Evolutionary conservation across 2,113 vertebrate genomes (phyloP).

Genomic region (Corythornis vintsioides): DNA sequence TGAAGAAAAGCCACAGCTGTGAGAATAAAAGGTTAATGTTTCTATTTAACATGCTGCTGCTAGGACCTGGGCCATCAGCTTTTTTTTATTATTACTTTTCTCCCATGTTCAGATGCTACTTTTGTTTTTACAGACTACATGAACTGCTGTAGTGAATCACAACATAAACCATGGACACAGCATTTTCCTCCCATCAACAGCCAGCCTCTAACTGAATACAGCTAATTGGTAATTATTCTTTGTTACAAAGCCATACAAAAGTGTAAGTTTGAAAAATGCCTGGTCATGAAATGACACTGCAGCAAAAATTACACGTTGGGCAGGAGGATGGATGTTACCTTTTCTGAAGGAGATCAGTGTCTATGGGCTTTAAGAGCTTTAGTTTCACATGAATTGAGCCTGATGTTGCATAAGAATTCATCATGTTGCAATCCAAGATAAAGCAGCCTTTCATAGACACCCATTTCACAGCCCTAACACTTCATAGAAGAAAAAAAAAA

Average conservation of each 20-base stretch:
- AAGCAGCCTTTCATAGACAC: background rate
- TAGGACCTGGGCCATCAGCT: background rate
- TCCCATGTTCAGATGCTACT: background rate
- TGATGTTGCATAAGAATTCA: slow-evolving; percentile 27
- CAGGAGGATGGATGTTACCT: background rate
- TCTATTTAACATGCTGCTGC: background rate
- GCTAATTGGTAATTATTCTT: background rate
- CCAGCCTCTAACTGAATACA: background rate
- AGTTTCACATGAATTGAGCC: slow-evolving; percentile 24
- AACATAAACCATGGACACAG: rapidly evolving
- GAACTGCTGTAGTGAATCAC: background rate
- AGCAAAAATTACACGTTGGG: background rate
- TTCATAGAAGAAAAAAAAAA: background rate
- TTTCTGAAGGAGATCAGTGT: background rate
- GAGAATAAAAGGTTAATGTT: background rate
- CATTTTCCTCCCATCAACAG: background rate
- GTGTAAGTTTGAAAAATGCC: background rate
- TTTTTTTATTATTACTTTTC: background rate
- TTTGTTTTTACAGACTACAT: background rate
- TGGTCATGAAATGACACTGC: background rate
- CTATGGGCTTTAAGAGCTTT: background rate
- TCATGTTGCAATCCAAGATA: background rate
- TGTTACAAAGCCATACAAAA: background rate
- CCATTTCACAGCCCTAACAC: background rate
- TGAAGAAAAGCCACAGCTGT: background rate